Conservation (phyloP, 2,113 vertebrate species). For the Burhinus bistriatus region DNA sequence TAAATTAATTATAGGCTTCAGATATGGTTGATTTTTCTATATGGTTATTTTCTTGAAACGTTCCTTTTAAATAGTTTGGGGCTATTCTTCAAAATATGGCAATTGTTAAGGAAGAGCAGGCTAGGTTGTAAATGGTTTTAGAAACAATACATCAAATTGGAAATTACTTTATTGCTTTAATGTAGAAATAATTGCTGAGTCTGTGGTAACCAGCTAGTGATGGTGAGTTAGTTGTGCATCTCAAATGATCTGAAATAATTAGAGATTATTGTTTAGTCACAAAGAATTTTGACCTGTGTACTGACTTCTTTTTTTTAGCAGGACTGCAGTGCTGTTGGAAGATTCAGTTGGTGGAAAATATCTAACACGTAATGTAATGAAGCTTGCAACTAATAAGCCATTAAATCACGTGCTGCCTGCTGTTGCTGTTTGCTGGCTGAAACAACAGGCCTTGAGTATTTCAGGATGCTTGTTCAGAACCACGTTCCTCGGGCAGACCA, state of each 20-base stretch:
- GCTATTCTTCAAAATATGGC: background rate
- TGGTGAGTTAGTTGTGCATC: background rate
- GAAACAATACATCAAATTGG: background rate
- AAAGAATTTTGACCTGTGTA: background rate
- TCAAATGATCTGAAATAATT: background rate
- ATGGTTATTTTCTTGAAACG: background rate
- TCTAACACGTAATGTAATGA: background rate
- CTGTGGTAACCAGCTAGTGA: background rate
- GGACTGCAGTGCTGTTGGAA: background rate
- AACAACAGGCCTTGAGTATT: background rate
- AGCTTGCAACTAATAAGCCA: background rate
- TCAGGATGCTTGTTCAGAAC: background rate
- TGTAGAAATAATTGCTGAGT: background rate
- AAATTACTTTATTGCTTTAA: background rate
- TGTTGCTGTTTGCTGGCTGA: background rate
- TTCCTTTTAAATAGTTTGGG: background rate
- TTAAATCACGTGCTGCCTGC: background rate
- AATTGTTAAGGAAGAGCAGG: background rate
- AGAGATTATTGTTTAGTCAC: background rate
- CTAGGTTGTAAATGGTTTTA: background rate
- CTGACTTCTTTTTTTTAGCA: background rate
- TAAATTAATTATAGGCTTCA: background rate
- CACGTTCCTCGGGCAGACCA: accelerated
- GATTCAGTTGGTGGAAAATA: background rate
- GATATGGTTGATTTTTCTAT: background rate